These are phyloP conservation scores for Cheilosia variabilis DNA, from an alignment of 2,888 invertebrate genomes.

Conservation along the genomic window DNA sequence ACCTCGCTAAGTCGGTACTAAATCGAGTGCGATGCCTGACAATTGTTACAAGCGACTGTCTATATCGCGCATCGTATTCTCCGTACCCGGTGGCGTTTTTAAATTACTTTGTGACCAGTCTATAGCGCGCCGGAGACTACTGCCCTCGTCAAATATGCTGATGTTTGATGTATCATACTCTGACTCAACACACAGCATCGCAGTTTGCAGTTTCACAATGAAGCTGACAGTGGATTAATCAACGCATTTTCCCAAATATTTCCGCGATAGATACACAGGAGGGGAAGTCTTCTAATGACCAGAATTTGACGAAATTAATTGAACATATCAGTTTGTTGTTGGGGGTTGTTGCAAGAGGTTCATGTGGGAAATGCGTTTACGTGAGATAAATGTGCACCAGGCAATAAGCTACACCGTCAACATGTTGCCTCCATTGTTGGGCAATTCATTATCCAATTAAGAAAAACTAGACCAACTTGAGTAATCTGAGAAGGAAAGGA, in stretches of 20 bases:
- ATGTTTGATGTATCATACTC: slow-evolving; percentile 13
- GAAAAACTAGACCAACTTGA: slow-evolving; percentile 56
- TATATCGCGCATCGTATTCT: slow-evolving; percentile 29
- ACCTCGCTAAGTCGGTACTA: slow-evolving; percentile 7
- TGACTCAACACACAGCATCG: slow-evolving; percentile 34
- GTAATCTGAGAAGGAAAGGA: background rate
- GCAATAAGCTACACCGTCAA: slow-evolving; percentile 18
- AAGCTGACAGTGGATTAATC: slow-evolving; percentile 24
- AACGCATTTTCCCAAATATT: slow-evolving; percentile 54
- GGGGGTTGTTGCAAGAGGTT: slow-evolving; percentile 20
- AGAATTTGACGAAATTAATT: slow-evolving; percentile 45
- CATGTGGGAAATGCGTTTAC: slow-evolving; percentile 13
- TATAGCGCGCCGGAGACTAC: slow-evolving; percentile 23
- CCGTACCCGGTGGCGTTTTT: background rate
- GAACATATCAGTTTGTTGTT: slow-evolving; percentile 7
- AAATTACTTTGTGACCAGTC: slow-evolving; percentile 37
- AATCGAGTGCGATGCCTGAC: slow-evolving; percentile 49
- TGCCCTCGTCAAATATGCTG: slow-evolving; percentile 4
- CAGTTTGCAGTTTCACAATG: background rate
- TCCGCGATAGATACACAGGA: slow-evolving; percentile 18
- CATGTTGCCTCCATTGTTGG: slow-evolving; percentile 43
- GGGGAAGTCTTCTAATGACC: slow-evolving; percentile 30
- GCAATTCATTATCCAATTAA: slow-evolving; percentile 62
- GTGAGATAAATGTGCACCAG: slow-evolving; percentile 14
- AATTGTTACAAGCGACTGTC: slow-evolving; percentile 61